Evolutionary conservation across 2,888 invertebrate species (phyloP), one percentile per base, ranked within the genome.

Genomic region (Bugulina stolonifera): DNA sequence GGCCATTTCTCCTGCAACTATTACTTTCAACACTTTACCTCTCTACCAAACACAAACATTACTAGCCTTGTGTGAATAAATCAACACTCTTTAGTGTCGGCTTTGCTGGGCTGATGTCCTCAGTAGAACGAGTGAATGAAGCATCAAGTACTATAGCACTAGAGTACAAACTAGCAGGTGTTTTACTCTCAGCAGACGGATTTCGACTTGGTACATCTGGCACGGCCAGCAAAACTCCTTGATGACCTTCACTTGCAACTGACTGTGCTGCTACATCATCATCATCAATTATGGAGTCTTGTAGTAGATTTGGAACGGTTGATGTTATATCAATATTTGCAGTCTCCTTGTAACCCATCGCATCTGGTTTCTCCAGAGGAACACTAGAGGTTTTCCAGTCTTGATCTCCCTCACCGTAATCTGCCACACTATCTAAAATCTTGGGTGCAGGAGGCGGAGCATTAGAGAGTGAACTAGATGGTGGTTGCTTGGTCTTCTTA

Each of bases 31-130:
- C n/a, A n/a, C n/a, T n/a, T n/a, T n/a, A n/a, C n/a, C n/a, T n/a
- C n/a, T 18, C 43, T 43, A 43, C 18, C 5, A 43, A 43, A 10
- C 5, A 43, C 43, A 43, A 43, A 43, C 18, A 10, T 18, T 10
- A 64, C 64, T 64, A 64, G 64, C 64, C 64, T 64, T 64, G 64
- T 2, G 27, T 25, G 29, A 64, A 27, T 27, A 64, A 34, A 32
- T 64, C 64, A 27, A 64, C 27, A 27, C 64, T 64, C 3, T 27
- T 64, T 32, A 64, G 10, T 5, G 43, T 43, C 43, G 5, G 10
- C 18, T 5, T 43, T 43, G 43, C 18, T 43, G 43, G 43, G 5
- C 18, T 43, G 10, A 43, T 18, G 10, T 43, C 43, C 18, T 43
- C 43, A 43, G 43, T 43, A 43, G 43, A 43, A 18, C 18, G 18